Evolutionary conservation across 1,140 invertebrate genomes (phyloP).

Genomic region (Hydropsyche tenuis): DNA sequence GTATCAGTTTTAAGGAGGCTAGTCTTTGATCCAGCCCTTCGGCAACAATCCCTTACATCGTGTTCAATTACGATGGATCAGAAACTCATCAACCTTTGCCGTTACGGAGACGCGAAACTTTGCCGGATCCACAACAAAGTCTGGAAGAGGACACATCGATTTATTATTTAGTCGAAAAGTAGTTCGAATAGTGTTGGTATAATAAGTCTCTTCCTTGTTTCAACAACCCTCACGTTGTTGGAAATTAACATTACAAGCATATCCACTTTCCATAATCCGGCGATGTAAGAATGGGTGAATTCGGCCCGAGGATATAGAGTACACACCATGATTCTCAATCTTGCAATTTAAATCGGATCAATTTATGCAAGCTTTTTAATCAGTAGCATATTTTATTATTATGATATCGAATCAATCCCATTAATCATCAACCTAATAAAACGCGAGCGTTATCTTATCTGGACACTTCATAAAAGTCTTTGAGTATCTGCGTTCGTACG

Average conservation of each 20-base stretch:
- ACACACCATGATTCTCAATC: neutral
- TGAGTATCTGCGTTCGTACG: neutral
- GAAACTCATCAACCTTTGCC: neutral
- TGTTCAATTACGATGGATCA: constrained; percentile 6
- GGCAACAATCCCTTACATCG: neutral
- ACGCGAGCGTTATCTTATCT: no score
- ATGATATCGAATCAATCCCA: neutral
- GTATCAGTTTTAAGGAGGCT: constrained; percentile 9
- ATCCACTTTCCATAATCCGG: constrained; percentile 49
- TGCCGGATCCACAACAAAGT: no score
- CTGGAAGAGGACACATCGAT: no score
- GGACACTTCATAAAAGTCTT: no score
- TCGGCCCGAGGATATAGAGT: neutral
- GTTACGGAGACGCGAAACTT: no score
- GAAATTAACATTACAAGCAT: constrained; percentile 51
- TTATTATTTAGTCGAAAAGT: no score
- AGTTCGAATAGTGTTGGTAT: no score
- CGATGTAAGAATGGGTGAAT: constrained; percentile 25
- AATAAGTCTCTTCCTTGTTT: no score
- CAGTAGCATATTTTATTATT: neutral
- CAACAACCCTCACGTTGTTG: constrained; percentile 15
- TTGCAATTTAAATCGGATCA: neutral
- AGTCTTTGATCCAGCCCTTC: constrained; percentile 24
- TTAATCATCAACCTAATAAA: neutral
- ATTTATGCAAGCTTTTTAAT: neutral